Base-by-base conservation (phyloP, 1,140 invertebrate genomes). In the Zaprionus davidi region DNA sequence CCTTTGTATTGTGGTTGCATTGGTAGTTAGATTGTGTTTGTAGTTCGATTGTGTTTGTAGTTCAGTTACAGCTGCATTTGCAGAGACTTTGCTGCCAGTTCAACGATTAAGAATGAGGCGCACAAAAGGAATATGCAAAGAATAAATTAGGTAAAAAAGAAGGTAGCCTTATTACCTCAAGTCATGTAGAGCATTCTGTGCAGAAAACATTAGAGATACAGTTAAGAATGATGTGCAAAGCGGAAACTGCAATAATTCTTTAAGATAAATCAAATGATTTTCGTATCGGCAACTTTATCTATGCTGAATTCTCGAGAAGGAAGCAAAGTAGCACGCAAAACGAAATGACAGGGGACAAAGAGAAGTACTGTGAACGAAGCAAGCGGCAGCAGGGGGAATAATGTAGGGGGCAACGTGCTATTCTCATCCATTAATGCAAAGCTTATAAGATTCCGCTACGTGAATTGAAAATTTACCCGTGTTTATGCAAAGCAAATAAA, bases 401-500 rank as follows among this genome's bases (percentile, higher is more conserved):
- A 3, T 12, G 20, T 5, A 15, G 34, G 36, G 34, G 22, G 34
- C 5, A 31, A 59, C 12, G 57, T 59, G 41, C 20, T 60, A 44
- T 38, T 44, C 13, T n/a, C 24, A 51, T 24, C 17, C 15, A 55
- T 56, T 66, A 28, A 55, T 55, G 49, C 15, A 22, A 36, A 55
- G 7, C 58, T 26, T 6, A 44, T 49, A 13, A 17, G 63, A 36
- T 36, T 26, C n/a, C 64, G 31, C 36, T 41, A 31, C 46, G 51
- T 56, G 34, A 66, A 38, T 34, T 17, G 17, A 31, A 55, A 66
- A 66, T 31, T 36, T 41, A 53, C 28, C 13, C 28, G 2, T 68
- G 55, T 58, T 68, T 46, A 41, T 24, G 12, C 53, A 59, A 59
- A 68, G 44, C 15, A 68, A 59, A 68, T 51, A 34, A 34, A 34